Evolutionary conservation across 2,888 invertebrate genomes (phyloP).

Genomic region (Sarcophaga subvicina): DNA sequence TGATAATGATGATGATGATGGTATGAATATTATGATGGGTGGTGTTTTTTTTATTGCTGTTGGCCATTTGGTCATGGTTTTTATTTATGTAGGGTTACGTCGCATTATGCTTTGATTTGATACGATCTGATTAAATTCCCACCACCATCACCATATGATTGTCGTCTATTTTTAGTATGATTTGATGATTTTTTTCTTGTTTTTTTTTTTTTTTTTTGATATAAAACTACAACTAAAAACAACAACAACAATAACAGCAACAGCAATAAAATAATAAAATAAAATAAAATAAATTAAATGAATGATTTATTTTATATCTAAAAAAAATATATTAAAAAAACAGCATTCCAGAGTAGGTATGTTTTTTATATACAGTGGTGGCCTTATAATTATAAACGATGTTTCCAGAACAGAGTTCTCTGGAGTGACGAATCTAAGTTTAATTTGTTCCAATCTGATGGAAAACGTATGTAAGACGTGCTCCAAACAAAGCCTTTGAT

Average conservation of each 20-base stretch:
- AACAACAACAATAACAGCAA: not conserved
- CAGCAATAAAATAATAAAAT: too few species aligned
- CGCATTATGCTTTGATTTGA: conserved; percentile 14
- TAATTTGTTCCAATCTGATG: too few species aligned
- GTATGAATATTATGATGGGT: not conserved
- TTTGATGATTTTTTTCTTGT: conserved; percentile 12
- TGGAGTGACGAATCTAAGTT: too few species aligned
- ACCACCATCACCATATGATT: conserved; percentile 9
- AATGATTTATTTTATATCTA: not conserved
- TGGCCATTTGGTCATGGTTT: not conserved
- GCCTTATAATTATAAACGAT: too few species aligned
- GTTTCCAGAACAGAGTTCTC: too few species aligned
- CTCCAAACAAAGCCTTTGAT: too few species aligned
- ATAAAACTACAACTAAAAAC: too few species aligned
- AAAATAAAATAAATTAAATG: not conserved
- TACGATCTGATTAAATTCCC: conserved; percentile 36
- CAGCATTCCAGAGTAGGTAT: not conserved
- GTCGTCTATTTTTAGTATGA: conserved; percentile 21
- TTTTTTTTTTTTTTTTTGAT: not conserved
- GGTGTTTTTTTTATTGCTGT: too few species aligned
- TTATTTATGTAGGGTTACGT: not conserved
- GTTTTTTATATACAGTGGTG: too few species aligned
- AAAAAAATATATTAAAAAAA: not conserved
- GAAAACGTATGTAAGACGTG: too few species aligned
- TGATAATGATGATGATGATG: not conserved